phyloP scores from a whole-genome alignment of 2,797 vertebrate species.

The Propithecus deckenii region DNA sequence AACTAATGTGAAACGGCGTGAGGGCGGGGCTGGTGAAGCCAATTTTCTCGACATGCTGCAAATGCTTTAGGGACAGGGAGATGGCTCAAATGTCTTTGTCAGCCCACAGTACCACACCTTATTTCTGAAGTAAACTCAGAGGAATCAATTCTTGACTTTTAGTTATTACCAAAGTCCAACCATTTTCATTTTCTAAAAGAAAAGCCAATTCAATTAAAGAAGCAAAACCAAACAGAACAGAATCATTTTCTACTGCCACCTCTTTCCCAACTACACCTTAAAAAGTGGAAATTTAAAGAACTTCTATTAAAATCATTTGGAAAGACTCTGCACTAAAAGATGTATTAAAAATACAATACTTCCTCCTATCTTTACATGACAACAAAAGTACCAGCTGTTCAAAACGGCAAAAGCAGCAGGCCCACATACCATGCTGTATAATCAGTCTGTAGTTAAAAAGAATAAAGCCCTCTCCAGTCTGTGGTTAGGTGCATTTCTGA shows the following conservation, averaged over 20 bases:
- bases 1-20: accelerated
- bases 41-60: neutral
- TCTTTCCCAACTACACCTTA: neutral
- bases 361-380: neutral
- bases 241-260: neutral
- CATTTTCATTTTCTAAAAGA: neutral
- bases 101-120: neutral
- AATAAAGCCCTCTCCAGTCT: neutral
- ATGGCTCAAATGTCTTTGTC: accelerated
- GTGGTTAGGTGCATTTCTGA: neutral
- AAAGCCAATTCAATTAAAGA: neutral
- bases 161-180: neutral
- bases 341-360: neutral
- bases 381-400: too few species aligned
- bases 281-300: neutral
- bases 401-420: neutral
- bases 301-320: neutral
- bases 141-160: neutral
- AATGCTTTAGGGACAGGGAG: neutral
- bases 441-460: neutral
- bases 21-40: neutral
- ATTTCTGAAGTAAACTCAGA: neutral
- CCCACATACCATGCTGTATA: too few species aligned
- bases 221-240: neutral
- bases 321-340: neutral